Base-by-base conservation (phyloP, 1,140 invertebrate genomes). In the Drosophila aff. region DNA sequence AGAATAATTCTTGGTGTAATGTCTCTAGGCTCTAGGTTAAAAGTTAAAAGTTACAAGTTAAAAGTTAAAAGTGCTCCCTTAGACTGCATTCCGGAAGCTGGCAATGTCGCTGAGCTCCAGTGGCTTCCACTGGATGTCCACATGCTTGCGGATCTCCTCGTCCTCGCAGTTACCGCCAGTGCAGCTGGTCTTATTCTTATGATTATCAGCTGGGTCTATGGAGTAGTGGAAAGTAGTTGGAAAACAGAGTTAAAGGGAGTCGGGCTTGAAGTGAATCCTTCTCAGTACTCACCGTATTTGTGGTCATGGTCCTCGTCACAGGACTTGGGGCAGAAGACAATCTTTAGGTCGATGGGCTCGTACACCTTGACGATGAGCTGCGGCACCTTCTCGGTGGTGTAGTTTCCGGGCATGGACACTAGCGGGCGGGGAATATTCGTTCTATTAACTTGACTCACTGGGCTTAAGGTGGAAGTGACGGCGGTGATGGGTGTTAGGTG, bases 191-290 rank as follows among this genome's bases (percentile, higher is more conserved):
- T 3, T n/a, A 40, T 78, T 84, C 84, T 89, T 90, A 89, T 23
- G 7, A 81, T 47, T 82, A 90, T 89, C 85, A 90, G 69, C 85
- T 90, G 85, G 85, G 81, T 90, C 85, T 90, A 36, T 1, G 28
- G 28, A 28, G 2, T 28, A 8, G 21, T 21, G 21, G 3, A n/a
- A n/a, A n/a, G n/a, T 44, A 36, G 21, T 33, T 15, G 21, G 26
- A 23, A 18, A 4, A 15, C 13, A 21, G 4, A 11, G 36, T 38
- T 38, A 13, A 21, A 5, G 9, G 7, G 18, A 6, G 11, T 46
- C 43, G 33, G 33, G 36, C 4, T 8, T 0, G 16, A 0, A n/a
- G 15, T 10, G 13, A 10, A 3, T 18, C 10, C 23, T 6, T 9
- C 3, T 8, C 7, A 2, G 18, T 21, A 72, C 73, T 79, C 69